Conservation (phyloP, 53 echinoderm and acorn worm genomes). For the Holothuria leucospilota region DNA sequence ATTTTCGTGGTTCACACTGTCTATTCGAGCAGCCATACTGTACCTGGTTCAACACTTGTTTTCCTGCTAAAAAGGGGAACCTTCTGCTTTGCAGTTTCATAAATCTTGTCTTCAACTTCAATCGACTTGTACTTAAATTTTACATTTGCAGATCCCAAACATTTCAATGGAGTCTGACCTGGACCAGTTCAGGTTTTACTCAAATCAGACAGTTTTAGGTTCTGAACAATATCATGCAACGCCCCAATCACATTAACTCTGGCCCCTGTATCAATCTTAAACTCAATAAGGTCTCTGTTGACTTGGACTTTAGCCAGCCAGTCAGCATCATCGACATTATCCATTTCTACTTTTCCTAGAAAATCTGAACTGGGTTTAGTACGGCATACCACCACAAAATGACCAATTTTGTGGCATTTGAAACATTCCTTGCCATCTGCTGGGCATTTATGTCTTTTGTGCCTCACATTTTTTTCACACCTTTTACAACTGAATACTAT, state of each 20-base stretch:
- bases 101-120: constrained; percentile 20
- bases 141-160: not conserved
- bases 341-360: constrained; percentile 45
- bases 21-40: constrained; percentile 24
- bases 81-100: constrained; percentile 1
- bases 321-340: constrained; percentile 34
- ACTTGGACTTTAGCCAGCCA: constrained; percentile 66
- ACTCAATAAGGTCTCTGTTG: constrained; percentile 49
- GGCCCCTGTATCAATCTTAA: constrained; percentile 61
- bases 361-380: constrained; percentile 45
- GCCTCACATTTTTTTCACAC: not conserved
- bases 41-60: not conserved
- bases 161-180: not conserved
- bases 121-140: constrained; percentile 4
- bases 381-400: constrained; percentile 46
- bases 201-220: not conserved
- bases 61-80: not conserved
- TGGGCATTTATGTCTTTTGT: constrained; percentile 54
- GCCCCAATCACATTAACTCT: constrained; percentile 27
- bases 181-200: constrained; percentile 18
- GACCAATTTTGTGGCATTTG: no score
- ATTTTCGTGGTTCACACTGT: constrained; percentile 43
- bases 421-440: constrained; percentile 61
- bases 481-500: no score
- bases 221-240: not conserved